These are phyloP conservation scores for Tychaedon coryphoeus DNA, from an alignment of 2,113 vertebrate genomes.

Conservation along the genomic window DNA sequence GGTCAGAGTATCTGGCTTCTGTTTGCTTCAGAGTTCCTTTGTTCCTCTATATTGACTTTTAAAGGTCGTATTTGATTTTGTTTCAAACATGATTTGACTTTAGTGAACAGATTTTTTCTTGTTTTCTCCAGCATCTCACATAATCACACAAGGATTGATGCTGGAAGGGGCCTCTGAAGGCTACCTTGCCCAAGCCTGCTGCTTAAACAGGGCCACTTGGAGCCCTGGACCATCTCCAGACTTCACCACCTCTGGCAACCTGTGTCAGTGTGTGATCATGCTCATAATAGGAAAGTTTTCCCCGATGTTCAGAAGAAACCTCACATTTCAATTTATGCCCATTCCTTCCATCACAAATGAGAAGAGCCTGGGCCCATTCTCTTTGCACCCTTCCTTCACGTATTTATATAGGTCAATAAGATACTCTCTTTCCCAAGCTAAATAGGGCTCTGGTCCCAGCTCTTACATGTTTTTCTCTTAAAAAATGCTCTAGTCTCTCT, in stretches of 20 bases:
- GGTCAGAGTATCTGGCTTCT: neutral
- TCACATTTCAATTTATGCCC: neutral
- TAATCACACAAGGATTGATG: neutral
- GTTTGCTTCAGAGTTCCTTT: neutral
- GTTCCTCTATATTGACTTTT: neutral
- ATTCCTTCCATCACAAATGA: neutral
- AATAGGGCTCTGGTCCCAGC: neutral
- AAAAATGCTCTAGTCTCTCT: neutral
- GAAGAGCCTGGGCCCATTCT: neutral
- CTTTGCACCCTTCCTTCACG: neutral
- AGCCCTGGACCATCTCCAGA: neutral
- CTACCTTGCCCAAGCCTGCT: neutral
- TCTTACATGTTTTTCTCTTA: neutral
- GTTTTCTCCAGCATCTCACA: neutral
- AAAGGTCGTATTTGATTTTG: neutral
- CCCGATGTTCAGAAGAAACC: neutral
- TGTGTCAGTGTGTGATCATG: neutral
- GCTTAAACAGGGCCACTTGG: neutral
- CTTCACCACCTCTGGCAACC: neutral
- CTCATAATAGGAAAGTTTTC: neutral
- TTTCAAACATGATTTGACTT: neutral
- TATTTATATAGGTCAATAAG: neutral
- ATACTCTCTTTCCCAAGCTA: neutral
- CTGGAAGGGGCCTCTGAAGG: neutral
- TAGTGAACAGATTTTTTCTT: neutral